These are phyloP conservation scores for Masticophis lateralis DNA, from an alignment of 2,797 vertebrate species.

Conservation along the genomic window DNA sequence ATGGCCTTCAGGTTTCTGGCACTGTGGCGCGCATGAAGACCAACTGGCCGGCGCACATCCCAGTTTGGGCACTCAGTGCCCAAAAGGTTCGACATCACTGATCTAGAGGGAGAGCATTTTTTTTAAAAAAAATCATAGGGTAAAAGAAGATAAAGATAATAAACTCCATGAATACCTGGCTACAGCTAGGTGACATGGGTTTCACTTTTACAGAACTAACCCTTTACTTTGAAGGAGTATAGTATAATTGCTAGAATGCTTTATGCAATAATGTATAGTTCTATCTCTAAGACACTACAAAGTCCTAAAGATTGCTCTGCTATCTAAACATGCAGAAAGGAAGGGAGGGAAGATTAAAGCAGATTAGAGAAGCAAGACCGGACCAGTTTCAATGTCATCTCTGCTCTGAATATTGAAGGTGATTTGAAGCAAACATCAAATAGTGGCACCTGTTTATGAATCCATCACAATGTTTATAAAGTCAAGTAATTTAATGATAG, in stretches of 20 bases:
- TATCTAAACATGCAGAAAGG: background rate
- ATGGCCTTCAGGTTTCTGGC: too few relatives aligned
- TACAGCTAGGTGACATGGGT: background rate
- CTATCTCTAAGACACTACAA: background rate
- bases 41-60: too few relatives aligned
- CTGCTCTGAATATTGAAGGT: background rate
- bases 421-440: background rate
- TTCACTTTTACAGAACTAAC: constrained; percentile 8
- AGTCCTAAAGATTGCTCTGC: background rate
- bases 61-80: too few relatives aligned
- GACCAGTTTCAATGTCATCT: background rate
- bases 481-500: background rate
- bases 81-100: background rate
- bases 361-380: background rate
- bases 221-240: constrained; percentile 44
- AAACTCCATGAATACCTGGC: background rate
- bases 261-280: background rate
- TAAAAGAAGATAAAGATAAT: background rate
- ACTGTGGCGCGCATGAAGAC: too few relatives aligned
- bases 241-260: background rate
- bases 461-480: background rate
- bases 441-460: background rate
- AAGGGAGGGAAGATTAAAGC: background rate
- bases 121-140: too few relatives aligned
- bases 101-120: background rate